phyloP scores from a whole-genome alignment of 2,888 invertebrate species.

The Phyllotreta striolata region DNA sequence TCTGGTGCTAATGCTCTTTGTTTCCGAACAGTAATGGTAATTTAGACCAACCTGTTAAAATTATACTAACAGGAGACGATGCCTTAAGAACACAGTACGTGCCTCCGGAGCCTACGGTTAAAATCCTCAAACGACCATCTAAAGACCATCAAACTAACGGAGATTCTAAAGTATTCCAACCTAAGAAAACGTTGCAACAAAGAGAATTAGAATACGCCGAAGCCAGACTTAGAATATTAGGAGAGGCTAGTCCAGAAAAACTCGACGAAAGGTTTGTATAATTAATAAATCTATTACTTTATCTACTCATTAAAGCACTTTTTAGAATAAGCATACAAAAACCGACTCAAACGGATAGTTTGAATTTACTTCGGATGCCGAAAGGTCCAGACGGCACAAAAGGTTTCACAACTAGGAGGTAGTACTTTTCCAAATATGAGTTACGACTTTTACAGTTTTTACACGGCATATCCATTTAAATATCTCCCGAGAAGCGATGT shows the following conservation, averaged over 20 bases:
- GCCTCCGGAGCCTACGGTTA: slow-evolving; percentile 82
- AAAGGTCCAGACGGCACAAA: slow-evolving; percentile 81
- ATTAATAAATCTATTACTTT: slow-evolving; percentile 1
- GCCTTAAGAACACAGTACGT: slow-evolving; percentile 81
- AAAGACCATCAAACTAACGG: slow-evolving; percentile 61
- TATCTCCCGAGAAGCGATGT: slow-evolving; percentile 16
- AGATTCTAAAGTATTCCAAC: slow-evolving; percentile 74
- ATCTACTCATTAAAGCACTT: slow-evolving; percentile 26
- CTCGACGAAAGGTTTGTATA: slow-evolving; percentile 60
- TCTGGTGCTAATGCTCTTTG: slow-evolving; percentile 28
- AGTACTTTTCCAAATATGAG: slow-evolving; percentile 56
- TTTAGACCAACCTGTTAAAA: slow-evolving; percentile 67
- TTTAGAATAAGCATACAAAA: slow-evolving; percentile 57
- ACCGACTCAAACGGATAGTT: slow-evolving; percentile 48
- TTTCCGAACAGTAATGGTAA: slow-evolving; percentile 58
- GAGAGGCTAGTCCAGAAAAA: slow-evolving; percentile 85
- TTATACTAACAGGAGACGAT: slow-evolving; percentile 80
- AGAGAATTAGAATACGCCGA: slow-evolving; percentile 94
- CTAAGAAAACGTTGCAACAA: slow-evolving; percentile 86
- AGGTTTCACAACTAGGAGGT: slow-evolving; percentile 75
- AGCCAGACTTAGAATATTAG: slow-evolving; percentile 88
- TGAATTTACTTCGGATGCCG: slow-evolving; percentile 74
- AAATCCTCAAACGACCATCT: slow-evolving; percentile 81
- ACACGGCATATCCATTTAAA: slow-evolving; percentile 14
- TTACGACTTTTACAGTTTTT: slow-evolving; percentile 3